These are phyloP conservation scores for Myrmecobius fasciatus DNA, from an alignment of 2,113 vertebrate species.

Conservation along the genomic window DNA sequence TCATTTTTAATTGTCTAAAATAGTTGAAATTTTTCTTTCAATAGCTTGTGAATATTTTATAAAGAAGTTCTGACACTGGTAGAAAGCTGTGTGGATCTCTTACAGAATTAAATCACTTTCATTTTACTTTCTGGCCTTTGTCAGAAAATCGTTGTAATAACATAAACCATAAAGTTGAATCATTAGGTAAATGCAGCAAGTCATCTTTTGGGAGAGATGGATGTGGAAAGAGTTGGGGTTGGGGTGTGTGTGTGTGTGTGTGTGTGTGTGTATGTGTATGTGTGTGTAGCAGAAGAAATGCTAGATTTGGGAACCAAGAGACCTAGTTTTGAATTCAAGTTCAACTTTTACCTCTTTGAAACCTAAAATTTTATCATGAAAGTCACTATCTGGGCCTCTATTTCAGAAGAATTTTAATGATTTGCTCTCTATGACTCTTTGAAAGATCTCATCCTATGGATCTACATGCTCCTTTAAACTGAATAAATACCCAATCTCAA, in stretches of 20 bases:
- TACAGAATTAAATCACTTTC: not conserved
- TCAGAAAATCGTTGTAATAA: not conserved
- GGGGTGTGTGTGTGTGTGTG: not conserved
- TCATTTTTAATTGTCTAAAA: not conserved
- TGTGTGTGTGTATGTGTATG: not conserved
- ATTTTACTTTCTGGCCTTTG: not conserved
- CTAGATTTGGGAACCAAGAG: not conserved
- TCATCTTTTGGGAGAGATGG: not conserved
- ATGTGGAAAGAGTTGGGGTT: not conserved
- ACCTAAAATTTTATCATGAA: not conserved
- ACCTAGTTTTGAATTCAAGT: not conserved
- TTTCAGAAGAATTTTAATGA: not conserved
- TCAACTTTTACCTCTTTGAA: not conserved
- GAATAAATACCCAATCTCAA: not conserved
- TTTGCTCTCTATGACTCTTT: not conserved
- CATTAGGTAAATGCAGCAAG: not conserved
- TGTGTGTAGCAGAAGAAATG: not conserved
- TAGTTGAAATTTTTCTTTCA: not conserved
- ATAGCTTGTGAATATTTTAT: not conserved
- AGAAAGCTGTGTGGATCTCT: not conserved
- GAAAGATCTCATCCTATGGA: not conserved
- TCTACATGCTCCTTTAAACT: not conserved
- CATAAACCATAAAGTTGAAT: not conserved
- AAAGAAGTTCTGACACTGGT: not conserved
- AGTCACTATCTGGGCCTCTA: not conserved